A percentile compares a stretch with the other conserved stretches of the same genome.
Conservation (phyloP, 2,113 vertebrate species). For the Melanerpes aurifrons region DNA sequence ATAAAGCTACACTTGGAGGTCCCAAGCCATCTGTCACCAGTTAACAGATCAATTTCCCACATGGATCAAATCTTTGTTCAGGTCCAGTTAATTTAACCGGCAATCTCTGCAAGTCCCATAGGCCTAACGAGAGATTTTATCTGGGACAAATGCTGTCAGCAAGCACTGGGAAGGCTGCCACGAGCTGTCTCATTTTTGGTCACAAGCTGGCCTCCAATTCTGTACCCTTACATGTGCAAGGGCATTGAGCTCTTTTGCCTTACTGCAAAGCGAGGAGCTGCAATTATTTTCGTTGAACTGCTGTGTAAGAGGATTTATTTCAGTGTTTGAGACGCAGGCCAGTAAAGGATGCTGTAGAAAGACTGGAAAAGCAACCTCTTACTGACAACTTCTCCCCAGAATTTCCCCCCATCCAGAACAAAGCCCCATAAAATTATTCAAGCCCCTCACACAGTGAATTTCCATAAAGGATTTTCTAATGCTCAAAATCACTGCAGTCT, state of each 20-base stretch:
- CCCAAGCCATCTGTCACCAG: not conserved
- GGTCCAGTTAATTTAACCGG: conserved; percentile 24
- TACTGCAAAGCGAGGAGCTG: not conserved
- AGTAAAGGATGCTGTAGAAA: not conserved
- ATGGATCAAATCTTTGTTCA: not conserved
- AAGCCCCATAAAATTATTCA: not conserved
- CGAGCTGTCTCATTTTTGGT: not conserved
- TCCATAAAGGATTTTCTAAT: not conserved
- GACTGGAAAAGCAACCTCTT: not conserved
- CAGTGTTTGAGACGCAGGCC: not conserved
- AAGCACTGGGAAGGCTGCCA: not conserved
- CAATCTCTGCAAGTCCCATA: conserved; percentile 9
- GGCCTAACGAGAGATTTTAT: not conserved
- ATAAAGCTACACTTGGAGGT: not conserved
- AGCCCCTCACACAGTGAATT: not conserved
- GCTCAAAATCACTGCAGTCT: conserved; percentile 3
- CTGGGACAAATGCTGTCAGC: not conserved
- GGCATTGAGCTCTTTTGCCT: not conserved
- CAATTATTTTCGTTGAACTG: conserved; percentile 12
- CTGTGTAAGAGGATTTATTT: not conserved
- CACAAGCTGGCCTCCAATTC: not conserved
- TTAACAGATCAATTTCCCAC: not conserved
- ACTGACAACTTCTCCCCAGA: not conserved
- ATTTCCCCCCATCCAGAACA: not conserved
- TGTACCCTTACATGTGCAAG: not conserved